These are phyloP conservation scores for Natator depressus DNA, from an alignment of 2,113 vertebrate genomes.

Conservation along the genomic window DNA sequence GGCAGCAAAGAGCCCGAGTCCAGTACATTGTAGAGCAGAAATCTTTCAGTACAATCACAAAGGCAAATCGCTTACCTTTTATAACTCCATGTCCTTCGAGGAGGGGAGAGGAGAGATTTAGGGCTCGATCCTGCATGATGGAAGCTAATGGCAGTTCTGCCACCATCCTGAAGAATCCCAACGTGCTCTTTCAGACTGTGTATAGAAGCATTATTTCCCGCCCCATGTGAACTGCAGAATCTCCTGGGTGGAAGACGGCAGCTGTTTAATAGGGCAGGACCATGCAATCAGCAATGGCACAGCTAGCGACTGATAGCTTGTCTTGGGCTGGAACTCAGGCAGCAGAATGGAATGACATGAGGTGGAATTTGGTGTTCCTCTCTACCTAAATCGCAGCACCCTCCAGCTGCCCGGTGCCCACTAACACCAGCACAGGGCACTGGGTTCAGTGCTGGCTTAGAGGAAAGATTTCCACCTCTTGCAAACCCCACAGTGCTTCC, in stretches of 20 bases:
- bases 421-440: background rate
- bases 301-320: background rate
- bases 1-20: background rate
- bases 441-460: background rate
- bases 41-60: background rate
- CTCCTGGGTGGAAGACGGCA: background rate
- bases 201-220: background rate
- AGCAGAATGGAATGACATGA: background rate
- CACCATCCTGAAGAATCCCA: background rate
- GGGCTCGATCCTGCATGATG: background rate
- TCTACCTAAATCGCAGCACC: background rate
- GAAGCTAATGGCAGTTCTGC: background rate
- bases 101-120: background rate
- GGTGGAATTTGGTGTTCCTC: background rate
- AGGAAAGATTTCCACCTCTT: background rate
- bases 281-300: background rate
- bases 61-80: background rate
- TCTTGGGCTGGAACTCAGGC: background rate
- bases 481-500: background rate
- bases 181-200: background rate
- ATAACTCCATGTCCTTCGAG: rapidly evolving
- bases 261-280: background rate
- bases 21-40: background rate
- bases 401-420: background rate
- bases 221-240: background rate